Evolutionary conservation across 2,797 vertebrate genomes (phyloP), one percentile per base, ranked within the genome.

Genomic region (Momotus momota): DNA sequence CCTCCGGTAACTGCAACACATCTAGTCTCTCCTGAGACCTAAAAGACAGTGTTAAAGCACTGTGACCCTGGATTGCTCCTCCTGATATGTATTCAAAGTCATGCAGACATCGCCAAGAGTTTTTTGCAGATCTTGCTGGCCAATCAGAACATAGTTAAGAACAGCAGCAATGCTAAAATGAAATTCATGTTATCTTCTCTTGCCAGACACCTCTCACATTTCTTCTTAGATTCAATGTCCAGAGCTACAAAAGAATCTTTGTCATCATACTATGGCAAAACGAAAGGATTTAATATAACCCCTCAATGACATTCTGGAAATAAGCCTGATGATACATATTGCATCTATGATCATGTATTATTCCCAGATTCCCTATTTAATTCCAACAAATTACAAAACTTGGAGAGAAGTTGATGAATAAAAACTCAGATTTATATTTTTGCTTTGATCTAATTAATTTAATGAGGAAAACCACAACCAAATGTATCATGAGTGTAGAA

Each of bases 101-200:
- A 92, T 29, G 77, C 29, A 89, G 60, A 88, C 40, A n/a, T 25
- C 66, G 86, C 51, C 67, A 73, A 86, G 54, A 58, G 26, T 41
- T 26, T 26, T 90, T 62, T 67, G 33, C 85, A 92, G 85, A 52
- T 61, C 52, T 85, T 49, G 12, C 74, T 85, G 49, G 23, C 90
- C 94, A 93, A 75, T 95, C 73, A 93, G 69, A 91, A 86, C 14
- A 9, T 21, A 78, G 78, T 64, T 91, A 95, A 93, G 81, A 97
- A 92, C 69, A 93, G 26, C 81, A 86, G 86, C 80, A 95, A 89
- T 45, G 66, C 82, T 14, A 79, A 77, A 86, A 94, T 88, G 94
- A 95, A 96, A 92, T 90, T 88, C 78, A 74, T 22, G 48, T 95
- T 97, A 96, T 93, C 81, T 65, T 48, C 61, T 77, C 64, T 57